Percentiles rank a stretch among this genome's conserved stretches.
Evolutionary conservation across 2,888 invertebrate genomes (phyloP).

Genomic region (Odontothrips loti): DNA sequence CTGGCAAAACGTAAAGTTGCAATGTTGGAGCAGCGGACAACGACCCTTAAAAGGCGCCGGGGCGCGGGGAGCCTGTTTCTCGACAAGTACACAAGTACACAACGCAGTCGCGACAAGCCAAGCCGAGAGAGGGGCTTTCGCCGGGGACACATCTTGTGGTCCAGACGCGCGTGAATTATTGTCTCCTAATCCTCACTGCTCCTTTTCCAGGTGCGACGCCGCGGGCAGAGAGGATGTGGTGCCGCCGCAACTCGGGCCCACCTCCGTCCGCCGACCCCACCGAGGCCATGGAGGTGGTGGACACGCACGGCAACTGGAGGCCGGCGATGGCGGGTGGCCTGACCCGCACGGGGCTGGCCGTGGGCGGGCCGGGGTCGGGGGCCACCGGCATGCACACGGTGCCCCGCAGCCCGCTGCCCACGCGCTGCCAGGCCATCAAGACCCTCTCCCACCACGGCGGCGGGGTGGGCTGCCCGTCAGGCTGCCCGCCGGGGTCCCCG

Average conservation of each 20-base stretch:
- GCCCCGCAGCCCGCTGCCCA: slow-evolving; percentile 15
- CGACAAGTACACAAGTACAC: no score
- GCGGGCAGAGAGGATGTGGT: background rate
- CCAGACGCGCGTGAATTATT: no score
- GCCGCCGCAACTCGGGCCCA: slow-evolving; percentile 12
- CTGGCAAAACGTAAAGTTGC: no score
- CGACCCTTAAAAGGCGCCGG: no score
- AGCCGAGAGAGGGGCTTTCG: no score
- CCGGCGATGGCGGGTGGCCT: background rate
- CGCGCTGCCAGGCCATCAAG: slow-evolving; percentile 2
- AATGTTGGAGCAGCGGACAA: no score
- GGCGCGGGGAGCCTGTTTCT: no score
- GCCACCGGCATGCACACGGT: background rate
- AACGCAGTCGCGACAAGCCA: no score
- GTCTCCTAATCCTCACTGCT: background rate
- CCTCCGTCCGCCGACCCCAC: background rate
- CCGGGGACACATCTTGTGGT: no score
- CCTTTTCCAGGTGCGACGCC: background rate
- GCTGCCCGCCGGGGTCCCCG: background rate
- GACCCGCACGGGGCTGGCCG: background rate
- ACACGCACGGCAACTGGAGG: slow-evolving; percentile 15
- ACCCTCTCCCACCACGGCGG: background rate
- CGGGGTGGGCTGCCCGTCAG: background rate
- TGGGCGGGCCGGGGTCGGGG: background rate
- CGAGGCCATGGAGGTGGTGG: slow-evolving; percentile 16